Evolutionary conservation across 2,113 vertebrate species (phyloP), one percentile per base, ranked within the genome.

Genomic region (Scytalopus superciliaris): DNA sequence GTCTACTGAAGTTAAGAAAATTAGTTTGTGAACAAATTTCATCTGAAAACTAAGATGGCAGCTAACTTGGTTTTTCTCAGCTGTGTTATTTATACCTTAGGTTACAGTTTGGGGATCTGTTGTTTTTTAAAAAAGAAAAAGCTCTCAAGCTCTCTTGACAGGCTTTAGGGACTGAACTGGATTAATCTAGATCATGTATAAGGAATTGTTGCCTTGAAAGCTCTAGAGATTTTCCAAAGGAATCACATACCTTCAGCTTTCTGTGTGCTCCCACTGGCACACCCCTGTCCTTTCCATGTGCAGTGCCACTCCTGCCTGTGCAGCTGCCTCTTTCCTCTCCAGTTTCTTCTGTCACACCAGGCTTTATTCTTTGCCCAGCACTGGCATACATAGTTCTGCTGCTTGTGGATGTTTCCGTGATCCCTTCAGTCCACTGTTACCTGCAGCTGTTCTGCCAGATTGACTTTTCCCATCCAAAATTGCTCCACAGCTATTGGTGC

Each of bases 241-340:
- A 30, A 9, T 23, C 4, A 7, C 0, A 0, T 7, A 10, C 18
- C 42, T n/a, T n/a, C 28, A 63, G 47, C 16, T 53, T 72, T 50
- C 12, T 1, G 0, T 35, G 1, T 55, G 15, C 16, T n/a, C 24
- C 21, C 10, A 2, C 23, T 60, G 64, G 11, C 30, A 19, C 33
- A 22, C 7, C 30, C 11, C 22, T 37, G 31, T 35, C 52, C 16
- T 83, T 25, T 12, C 4, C 4, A 12, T 2, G 6, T 27, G 5
- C 7, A 1, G 14, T 17, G 60, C 49, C 73, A 55, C 7, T 77
- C 53, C 37, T 1, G 1, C 10, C 73, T 47, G 33, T 39, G n/a
- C 60, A 64, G 55, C 50, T 62, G 15, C 42, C 23, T 17, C 50
- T 25, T 72, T 27, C 44, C 63, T 78, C 30, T 69, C 8, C 7